Evolutionary conservation across 2,113 vertebrate species (phyloP), one percentile per base, ranked within the genome.

Genomic region (Ciconia maguari): DNA sequence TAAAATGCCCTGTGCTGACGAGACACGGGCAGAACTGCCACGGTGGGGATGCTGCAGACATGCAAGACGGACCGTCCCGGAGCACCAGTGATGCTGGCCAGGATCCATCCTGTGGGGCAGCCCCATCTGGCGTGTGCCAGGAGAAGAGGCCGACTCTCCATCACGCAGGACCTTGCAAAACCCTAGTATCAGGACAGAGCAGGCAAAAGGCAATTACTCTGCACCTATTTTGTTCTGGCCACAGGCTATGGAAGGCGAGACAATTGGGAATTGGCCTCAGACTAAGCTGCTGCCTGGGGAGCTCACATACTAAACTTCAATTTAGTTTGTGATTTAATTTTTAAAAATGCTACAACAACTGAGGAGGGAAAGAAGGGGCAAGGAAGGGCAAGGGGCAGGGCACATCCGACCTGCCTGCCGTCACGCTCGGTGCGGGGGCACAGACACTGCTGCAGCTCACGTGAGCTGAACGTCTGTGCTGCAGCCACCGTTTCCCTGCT

Each of bases 401-500:
- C 68, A n/a, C 10, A 38, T 70, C 29, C 3, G 1, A 19, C 20
- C n/a, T 26, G 58, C 42, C 42, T 13, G 66, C 64, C 34, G 44
- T 4, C 68, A n/a, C 1, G 3, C 51, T 13, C 7, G 1, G 58
- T 13, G 57, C 8, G 2, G 48, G 70, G 58, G 21, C 68, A 19
- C 41, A 25, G 49, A 22, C 1, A 7, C 36, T 34, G 65, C 74
- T 10, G 2, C 81, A 44, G 51, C 81, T 65, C 7, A 6, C 1
- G 11, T 5, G 14, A 66, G 60, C 52, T 41, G 58, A 49, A 38
- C 3, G 6, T 3, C 44, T 19, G 38, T 7, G 55, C 89, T 61
- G 52, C 2, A 7, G 65, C 26, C 14, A 3, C 46, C 2, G 5
- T 5, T 12, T 3, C 38, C 42, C 30, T 3, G 29, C 52, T 11